Conservation (phyloP, 1,140 invertebrate genomes). For the Aphaenogaster ashmeadi region DNA sequence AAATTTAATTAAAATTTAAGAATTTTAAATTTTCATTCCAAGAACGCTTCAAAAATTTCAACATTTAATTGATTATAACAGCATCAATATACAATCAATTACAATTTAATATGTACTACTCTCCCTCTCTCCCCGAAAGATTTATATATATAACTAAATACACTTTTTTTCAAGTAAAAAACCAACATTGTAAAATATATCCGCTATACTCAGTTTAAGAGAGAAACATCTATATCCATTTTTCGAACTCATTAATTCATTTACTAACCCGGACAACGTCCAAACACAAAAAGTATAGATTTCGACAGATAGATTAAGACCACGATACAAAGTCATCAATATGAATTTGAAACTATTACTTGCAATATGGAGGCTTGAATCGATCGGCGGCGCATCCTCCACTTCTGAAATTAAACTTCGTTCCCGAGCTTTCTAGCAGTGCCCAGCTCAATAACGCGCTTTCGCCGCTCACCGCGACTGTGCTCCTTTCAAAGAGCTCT, state of each 20-base stretch:
- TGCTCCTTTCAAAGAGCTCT: constrained; percentile 55
- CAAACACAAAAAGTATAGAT: constrained; percentile 14
- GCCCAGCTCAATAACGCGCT: constrained; percentile 58
- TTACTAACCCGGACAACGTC: constrained; percentile 1
- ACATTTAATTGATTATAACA: not conserved
- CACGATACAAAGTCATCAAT: constrained; percentile 25
- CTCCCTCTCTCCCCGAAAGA: not conserved
- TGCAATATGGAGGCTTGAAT: constrained; percentile 7
- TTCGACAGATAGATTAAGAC: not conserved
- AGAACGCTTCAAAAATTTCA: not conserved
- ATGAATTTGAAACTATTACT: constrained; percentile 35
- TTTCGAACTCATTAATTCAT: constrained; percentile 2
- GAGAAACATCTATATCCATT: not conserved
- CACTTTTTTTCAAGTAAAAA: not conserved
- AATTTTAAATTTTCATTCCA: not conserved
- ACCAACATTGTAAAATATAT: constrained; percentile 8
- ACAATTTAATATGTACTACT: not conserved
- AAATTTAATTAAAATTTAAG: not conserved
- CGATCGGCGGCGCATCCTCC: constrained; percentile 3
- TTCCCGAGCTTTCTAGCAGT: constrained; percentile 42
- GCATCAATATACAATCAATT: not conserved
- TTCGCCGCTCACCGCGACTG: constrained; percentile 15
- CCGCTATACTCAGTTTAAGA: not conserved
- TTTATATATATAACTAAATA: not conserved
- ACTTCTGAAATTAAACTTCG: constrained; percentile 65